phyloP scores from a whole-genome alignment of 2,888 invertebrate genomes.

The Apamea sordens region DNA sequence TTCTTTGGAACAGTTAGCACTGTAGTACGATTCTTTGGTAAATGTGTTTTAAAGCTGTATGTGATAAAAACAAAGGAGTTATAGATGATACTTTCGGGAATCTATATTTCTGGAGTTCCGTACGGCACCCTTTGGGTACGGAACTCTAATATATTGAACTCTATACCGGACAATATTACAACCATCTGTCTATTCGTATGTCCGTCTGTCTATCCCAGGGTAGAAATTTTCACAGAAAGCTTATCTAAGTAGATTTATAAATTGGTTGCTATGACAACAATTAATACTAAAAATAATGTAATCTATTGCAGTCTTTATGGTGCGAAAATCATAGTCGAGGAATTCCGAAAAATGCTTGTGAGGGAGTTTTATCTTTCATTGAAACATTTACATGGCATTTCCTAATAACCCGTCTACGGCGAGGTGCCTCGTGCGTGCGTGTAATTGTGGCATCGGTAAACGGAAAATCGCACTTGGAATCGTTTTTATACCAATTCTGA shows the following conservation, averaged over 20 bases:
- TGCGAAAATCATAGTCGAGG: background rate
- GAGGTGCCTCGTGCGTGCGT: too few species aligned
- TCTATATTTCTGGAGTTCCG: background rate
- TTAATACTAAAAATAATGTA: conserved; percentile 1
- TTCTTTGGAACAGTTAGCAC: conserved; percentile 35
- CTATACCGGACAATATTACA: background rate
- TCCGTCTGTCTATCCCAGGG: background rate
- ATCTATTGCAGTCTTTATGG: too few species aligned
- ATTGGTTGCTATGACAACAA: background rate
- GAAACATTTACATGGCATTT: background rate
- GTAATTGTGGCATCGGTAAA: conserved; percentile 1
- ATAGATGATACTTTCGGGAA: background rate
- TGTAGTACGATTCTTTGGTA: conserved; percentile 36
- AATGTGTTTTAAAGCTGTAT: conserved; percentile 40
- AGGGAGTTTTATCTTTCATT: background rate
- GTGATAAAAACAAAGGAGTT: conserved; percentile 23
- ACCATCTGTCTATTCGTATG: background rate
- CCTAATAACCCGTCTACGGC: background rate
- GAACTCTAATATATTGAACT: background rate
- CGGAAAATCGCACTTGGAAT: background rate
- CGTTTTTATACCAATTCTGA: too few species aligned
- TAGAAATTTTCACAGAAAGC: background rate
- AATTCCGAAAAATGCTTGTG: background rate
- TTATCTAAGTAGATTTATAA: background rate
- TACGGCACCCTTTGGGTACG: background rate